A percentile compares a stretch with the other conserved stretches of the same genome.
phyloP scores from a whole-genome alignment of 2,113 vertebrate genomes.

The Varanus komodoensis region DNA sequence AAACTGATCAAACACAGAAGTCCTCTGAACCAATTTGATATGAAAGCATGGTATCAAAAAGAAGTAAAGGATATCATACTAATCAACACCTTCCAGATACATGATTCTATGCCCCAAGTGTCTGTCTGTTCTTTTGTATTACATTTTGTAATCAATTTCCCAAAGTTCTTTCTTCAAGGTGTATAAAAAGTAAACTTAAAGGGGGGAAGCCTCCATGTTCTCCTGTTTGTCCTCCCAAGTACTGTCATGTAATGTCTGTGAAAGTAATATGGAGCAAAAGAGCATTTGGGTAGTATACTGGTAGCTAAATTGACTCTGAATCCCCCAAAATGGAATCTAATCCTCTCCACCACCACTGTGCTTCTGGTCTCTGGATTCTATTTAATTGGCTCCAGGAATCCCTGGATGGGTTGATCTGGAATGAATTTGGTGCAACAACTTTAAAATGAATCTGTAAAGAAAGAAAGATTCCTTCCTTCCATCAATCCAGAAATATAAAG shows the following conservation, averaged over 20 bases:
- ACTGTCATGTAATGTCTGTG: neutral
- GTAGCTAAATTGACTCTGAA: neutral
- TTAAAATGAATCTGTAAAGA: neutral
- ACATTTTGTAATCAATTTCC: neutral
- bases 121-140: neutral
- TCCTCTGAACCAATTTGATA: neutral
- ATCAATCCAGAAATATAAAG: conserved; percentile 10
- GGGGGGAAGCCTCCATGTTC: neutral
- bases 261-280: neutral
- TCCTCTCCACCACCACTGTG: neutral
- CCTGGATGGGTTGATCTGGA: neutral
- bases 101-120: neutral
- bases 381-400: neutral
- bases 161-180: neutral
- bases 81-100: neutral
- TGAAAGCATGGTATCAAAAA: neutral
- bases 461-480: neutral
- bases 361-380: conserved; percentile 11
- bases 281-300: neutral
- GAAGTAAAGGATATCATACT: neutral
- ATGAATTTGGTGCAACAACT: conserved; percentile 17
- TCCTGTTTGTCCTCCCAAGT: neutral
- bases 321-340: neutral
- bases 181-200: neutral
- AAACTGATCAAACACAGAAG: neutral